phyloP scores from a whole-genome alignment of 2,797 vertebrate genomes.

The Paratrypauchen microcephalus region DNA sequence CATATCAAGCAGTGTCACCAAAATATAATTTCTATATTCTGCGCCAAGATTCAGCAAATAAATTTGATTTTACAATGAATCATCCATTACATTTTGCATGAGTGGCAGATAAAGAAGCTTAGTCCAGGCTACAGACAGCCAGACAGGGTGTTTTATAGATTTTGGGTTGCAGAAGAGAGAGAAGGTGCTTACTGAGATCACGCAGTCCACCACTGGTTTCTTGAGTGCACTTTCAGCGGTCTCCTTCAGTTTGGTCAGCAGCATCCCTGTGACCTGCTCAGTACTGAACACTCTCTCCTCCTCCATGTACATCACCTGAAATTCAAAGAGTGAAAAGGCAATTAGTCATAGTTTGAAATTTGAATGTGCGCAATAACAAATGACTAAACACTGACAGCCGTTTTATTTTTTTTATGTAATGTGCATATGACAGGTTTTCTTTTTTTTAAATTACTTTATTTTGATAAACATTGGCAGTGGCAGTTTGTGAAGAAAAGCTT shows the following conservation, averaged over 20 bases:
- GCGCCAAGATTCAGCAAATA: conserved; percentile 13
- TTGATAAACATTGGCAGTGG: no score
- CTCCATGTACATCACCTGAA: conserved; percentile 96
- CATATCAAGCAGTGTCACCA: not conserved
- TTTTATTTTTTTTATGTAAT: not conserved
- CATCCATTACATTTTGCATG: not conserved
- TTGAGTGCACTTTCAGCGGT: conserved; percentile 92
- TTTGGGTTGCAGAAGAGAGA: not conserved
- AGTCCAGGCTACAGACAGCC: not conserved
- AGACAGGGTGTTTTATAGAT: conserved; percentile 14
- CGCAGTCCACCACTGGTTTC: conserved; percentile 95
- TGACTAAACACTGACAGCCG: not conserved
- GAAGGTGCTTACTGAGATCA: conserved; percentile 51
- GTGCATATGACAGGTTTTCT: not conserved
- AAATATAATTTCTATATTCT: not conserved
- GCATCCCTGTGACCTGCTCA: conserved; percentile 92
- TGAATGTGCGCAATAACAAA: not conserved
- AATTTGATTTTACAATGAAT: conserved; percentile 7
- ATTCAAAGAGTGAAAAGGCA: not conserved
- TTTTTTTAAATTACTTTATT: not conserved
- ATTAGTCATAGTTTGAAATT: not conserved
- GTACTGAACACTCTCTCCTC: conserved; percentile 94
- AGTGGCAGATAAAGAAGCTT: not conserved
- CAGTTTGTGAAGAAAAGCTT: no score
- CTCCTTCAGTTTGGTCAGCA: conserved; percentile 96